phyloP scores from a whole-genome alignment of 2,797 vertebrate species.

The Bradypodion pumilum region DNA sequence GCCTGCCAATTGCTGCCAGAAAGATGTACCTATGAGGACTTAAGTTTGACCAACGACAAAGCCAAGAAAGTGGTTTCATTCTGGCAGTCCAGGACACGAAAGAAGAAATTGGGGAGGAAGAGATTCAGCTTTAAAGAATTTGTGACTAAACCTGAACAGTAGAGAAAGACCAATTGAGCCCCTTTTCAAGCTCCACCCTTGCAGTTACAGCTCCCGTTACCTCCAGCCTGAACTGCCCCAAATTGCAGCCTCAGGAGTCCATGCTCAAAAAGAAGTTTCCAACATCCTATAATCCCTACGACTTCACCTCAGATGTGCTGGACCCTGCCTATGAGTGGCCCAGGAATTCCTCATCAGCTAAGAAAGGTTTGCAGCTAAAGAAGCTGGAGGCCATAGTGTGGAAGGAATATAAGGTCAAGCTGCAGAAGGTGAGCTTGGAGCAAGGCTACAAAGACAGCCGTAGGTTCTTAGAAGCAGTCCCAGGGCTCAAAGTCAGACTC shows the following conservation, averaged over 20 bases:
- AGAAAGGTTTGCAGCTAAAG: background rate
- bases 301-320: conserved; percentile 14
- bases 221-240: background rate
- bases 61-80: too few relatives aligned
- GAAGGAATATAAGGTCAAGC: background rate
- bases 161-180: too few relatives aligned
- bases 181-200: too few relatives aligned
- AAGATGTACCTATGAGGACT: too few relatives aligned
- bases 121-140: too few relatives aligned
- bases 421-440: background rate
- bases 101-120: too few relatives aligned
- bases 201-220: background rate
- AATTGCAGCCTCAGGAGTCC: too few relatives aligned
- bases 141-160: too few relatives aligned
- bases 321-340: conserved; percentile 19
- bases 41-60: too few relatives aligned
- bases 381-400: background rate
- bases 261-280: too few relatives aligned
- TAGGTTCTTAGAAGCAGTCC: background rate
- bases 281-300: background rate
- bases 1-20: too few relatives aligned
- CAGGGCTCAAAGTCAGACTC: background rate
- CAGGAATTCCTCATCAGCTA: background rate
- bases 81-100: too few relatives aligned
- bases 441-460: background rate